Base-by-base conservation (phyloP, 2,113 vertebrate genomes). In the Phrynosoma platyrhinos region DNA sequence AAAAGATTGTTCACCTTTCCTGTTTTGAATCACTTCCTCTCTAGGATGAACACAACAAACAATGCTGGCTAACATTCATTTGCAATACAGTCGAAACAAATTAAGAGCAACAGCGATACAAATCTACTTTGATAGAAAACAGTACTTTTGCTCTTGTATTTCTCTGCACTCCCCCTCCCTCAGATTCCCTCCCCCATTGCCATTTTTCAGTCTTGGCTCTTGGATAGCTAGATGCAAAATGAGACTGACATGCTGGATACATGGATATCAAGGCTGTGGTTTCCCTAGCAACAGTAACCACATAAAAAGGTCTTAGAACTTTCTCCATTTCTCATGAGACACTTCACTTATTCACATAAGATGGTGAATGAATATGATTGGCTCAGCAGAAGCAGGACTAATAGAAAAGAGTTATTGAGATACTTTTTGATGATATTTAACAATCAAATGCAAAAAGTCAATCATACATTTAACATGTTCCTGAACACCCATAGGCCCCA, bases 201-300 rank as follows among this genome's bases (percentile, higher is more conserved):
- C 78, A 85, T 84, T 86, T 79, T 90, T 93, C 91, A 92, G 83
- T 77, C 78, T 90, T 96, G 93, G 76, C 88, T 95, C 88, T 93
- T 94, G 93, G 94, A 93, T 89, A 95, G 94, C 79, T 91, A 90
- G 94, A 96, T 89, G 93, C 90, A 96, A 96, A 96, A 95, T 91
- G 94, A 97, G 96, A 96, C 94, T 96, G 96, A 96, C 95, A 96
- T 90, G 94, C 92, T 86, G 88, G 96, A 95, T 95, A 97, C 96
- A 93, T 94, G 95, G 95, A 94, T 96, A 96, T 97, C 94, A 97
- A 96, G 94, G 91, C 94, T 95, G 92, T 94, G 93, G 97, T 97
- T 97, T 95, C 96, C 96, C 91, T 97, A 96, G 97, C 96, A 97
- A 97, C 96, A 95, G 93, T 93, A 97, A 96, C 94, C 92, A 91